A percentile compares a stretch with the other conserved stretches of the same genome.
Conservation (phyloP, 2,888 invertebrate genomes). For the Erebia epiphron region DNA sequence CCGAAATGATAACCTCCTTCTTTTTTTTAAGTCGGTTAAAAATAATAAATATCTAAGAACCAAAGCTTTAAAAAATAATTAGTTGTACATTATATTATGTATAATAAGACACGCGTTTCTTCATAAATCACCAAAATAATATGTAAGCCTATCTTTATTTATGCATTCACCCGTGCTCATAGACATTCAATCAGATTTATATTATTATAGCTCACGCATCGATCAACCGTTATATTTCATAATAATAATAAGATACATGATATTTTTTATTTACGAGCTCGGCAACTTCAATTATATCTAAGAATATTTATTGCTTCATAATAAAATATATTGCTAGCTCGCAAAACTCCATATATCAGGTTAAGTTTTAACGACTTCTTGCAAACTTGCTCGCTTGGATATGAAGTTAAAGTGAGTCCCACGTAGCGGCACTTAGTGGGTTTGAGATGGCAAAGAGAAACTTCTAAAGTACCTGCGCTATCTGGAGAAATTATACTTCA, state of each 20-base stretch:
- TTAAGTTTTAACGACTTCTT: slow-evolving; percentile 18
- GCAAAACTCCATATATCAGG: not conserved
- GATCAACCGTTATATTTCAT: not conserved
- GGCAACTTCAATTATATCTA: not conserved
- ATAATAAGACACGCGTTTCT: too few species aligned
- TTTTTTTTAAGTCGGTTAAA: too few species aligned
- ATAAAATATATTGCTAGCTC: not conserved
- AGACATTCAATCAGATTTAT: too few species aligned
- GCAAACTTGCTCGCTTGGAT: slow-evolving; percentile 4
- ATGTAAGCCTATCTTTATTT: too few species aligned
- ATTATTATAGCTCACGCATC: too few species aligned
- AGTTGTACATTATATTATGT: too few species aligned
- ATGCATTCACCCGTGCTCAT: too few species aligned
- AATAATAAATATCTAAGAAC: too few species aligned
- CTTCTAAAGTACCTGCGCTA: slow-evolving; percentile 3
- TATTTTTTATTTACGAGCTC: not conserved
- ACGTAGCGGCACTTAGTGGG: slow-evolving; percentile 14
- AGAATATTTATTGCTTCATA: slow-evolving; percentile 1
- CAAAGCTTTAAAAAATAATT: too few species aligned
- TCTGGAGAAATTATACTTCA: not conserved
- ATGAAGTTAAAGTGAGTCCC: slow-evolving; percentile 13
- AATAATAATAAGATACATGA: not conserved
- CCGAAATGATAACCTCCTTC: too few species aligned
- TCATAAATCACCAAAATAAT: too few species aligned
- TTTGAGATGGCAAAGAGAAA: not conserved